Conservation (phyloP, 2,113 vertebrate species). For the Mormyrus iriodes region DNA sequence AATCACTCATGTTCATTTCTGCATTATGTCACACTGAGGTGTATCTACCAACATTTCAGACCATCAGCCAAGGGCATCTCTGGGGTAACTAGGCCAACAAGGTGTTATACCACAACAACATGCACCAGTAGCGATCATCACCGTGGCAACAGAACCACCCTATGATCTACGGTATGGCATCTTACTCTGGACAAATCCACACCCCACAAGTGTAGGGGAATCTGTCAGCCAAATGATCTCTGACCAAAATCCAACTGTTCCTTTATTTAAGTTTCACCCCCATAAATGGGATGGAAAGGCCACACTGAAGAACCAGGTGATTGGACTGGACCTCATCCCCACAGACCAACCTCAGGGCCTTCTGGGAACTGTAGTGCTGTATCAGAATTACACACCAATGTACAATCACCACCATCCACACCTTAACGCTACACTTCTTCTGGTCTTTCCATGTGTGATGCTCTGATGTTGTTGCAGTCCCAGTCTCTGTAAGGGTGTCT, state of each 20-base stretch:
- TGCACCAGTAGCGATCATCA: neutral
- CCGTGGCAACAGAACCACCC: neutral
- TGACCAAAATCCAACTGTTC: neutral
- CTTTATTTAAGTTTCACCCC: neutral
- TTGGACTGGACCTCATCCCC: neutral
- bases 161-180: neutral
- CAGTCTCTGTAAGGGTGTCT: neutral
- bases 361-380: neutral
- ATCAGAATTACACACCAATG: neutral
- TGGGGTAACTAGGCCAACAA: neutral
- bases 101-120: neutral
- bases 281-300: neutral
- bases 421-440: neutral
- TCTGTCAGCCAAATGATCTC: neutral
- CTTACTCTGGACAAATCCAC: neutral
- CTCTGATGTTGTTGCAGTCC: neutral
- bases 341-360: neutral
- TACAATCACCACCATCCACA: neutral
- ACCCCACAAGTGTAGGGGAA: neutral
- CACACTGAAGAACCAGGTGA: neutral
- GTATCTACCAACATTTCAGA: neutral
- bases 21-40: neutral
- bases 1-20: neutral
- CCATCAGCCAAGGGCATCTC: neutral
- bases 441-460: neutral